These are phyloP conservation scores for Hydractinia echinata DNA, from an alignment of 30 jellyfish, hydroid and myxozoan species.

Conservation along the genomic window DNA sequence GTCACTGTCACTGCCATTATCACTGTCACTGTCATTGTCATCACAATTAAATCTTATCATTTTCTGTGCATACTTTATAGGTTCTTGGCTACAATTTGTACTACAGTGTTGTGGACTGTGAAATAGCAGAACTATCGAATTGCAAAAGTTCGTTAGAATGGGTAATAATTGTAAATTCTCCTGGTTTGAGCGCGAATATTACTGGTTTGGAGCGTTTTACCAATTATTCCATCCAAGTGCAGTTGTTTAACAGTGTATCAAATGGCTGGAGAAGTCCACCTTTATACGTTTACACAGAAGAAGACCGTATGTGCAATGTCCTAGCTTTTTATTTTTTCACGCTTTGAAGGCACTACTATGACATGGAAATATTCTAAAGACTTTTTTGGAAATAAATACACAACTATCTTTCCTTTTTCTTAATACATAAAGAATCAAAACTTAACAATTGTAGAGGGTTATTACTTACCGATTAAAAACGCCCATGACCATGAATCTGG, in stretches of 20 bases:
- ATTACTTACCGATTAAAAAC: too few species aligned
- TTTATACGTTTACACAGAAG: slow-evolving; percentile 4
- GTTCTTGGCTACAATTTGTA: not conserved
- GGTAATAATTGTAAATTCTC: not conserved
- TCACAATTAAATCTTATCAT: too few species aligned
- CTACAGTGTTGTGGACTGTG: slow-evolving; percentile 17
- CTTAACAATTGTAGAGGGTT: too few species aligned
- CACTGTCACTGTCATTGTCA: too few species aligned
- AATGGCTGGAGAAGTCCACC: not conserved
- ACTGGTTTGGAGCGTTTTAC: not conserved
- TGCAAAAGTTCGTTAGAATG: not conserved
- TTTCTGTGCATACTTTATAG: not conserved
- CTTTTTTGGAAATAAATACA: too few species aligned
- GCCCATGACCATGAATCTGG: too few species aligned
- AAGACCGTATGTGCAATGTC: not conserved
- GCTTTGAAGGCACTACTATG: too few species aligned
- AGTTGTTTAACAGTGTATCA: not conserved
- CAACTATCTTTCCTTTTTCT: too few species aligned
- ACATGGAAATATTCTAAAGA: too few species aligned
- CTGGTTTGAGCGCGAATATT: not conserved
- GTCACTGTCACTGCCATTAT: too few species aligned
- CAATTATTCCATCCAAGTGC: not conserved
- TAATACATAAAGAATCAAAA: too few species aligned
- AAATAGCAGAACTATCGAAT: slow-evolving; percentile 10
- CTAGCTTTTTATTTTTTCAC: not conserved